Evolutionary conservation across 1,140 invertebrate genomes (phyloP).

Genomic region (Ditylenchus dipsaci): DNA sequence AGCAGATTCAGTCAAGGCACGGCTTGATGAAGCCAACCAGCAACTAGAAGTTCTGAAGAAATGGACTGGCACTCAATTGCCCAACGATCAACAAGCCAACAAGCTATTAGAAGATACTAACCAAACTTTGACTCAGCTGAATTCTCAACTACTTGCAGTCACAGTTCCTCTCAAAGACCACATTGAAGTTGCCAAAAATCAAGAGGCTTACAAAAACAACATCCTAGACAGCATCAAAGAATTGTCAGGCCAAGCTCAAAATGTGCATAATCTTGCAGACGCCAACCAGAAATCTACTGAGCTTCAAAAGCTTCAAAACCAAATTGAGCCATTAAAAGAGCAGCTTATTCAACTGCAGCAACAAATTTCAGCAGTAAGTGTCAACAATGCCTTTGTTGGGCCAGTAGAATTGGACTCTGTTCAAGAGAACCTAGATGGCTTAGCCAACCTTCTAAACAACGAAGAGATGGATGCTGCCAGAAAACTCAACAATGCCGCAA

Average conservation of each 20-base stretch:
- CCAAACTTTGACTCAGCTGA: conserved; percentile 5
- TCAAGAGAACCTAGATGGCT: not conserved
- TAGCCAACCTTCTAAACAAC: not conserved
- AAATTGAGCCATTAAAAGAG: conserved; percentile 6
- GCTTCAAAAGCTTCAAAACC: conserved; percentile 2
- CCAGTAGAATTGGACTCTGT: not conserved
- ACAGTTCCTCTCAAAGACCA: conserved; percentile 3
- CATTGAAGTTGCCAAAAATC: conserved; percentile 5
- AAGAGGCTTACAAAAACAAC: not conserved
- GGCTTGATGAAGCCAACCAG: conserved; percentile 2
- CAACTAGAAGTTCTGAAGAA: conserved; percentile 6
- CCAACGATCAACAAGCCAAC: not conserved
- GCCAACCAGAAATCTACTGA: not conserved
- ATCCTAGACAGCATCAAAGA: not conserved
- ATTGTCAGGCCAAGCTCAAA: not conserved
- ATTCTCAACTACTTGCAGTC: not conserved
- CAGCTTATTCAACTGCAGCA: not conserved
- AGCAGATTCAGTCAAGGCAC: conserved; percentile 1
- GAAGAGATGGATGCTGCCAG: conserved; percentile 1
- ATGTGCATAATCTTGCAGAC: conserved; percentile 2
- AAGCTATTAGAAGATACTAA: conserved; percentile 1
- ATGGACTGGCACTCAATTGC: not conserved
- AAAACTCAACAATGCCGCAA: not conserved
- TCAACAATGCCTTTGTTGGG: not conserved
- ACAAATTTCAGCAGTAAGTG: not conserved